phyloP scores from a whole-genome alignment of 2,113 vertebrate species.

The Chroicocephalus ridibundus region DNA sequence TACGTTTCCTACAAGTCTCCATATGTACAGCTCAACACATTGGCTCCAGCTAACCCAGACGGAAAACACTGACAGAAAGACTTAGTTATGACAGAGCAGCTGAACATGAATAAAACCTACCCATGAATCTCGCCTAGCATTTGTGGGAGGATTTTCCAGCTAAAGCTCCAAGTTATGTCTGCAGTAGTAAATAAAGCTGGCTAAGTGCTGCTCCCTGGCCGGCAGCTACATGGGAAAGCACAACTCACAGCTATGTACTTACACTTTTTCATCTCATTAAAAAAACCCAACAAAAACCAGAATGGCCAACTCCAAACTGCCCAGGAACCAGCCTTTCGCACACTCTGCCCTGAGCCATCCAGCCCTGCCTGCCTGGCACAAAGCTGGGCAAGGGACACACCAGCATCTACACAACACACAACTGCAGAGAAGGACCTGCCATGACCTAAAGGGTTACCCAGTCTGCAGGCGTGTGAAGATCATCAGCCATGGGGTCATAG shows the following conservation, averaged over 20 bases:
- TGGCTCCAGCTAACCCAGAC: neutral
- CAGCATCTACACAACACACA: neutral
- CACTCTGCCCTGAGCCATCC: neutral
- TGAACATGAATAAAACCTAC: neutral
- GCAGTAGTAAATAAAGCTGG: neutral
- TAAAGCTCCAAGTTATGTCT: neutral
- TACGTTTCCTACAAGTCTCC: neutral
- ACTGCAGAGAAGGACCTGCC: neutral
- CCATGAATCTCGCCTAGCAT: neutral
- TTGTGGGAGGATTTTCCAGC: neutral
- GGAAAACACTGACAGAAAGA: neutral
- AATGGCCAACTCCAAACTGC: neutral
- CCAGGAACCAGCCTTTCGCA: neutral
- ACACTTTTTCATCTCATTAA: neutral
- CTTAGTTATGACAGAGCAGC: neutral
- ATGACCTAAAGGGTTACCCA: neutral
- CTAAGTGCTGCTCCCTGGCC: neutral
- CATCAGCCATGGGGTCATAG: accelerated
- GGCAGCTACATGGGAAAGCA: neutral
- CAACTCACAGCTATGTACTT: neutral
- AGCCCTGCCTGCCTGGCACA: neutral
- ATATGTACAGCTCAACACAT: neutral
- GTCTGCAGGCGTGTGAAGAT: too few relatives aligned
- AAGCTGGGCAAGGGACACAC: neutral
- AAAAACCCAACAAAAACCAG: too few relatives aligned